Conservation (phyloP, 2,113 vertebrate species). For the Rhinopithecus roxellana region DNA sequence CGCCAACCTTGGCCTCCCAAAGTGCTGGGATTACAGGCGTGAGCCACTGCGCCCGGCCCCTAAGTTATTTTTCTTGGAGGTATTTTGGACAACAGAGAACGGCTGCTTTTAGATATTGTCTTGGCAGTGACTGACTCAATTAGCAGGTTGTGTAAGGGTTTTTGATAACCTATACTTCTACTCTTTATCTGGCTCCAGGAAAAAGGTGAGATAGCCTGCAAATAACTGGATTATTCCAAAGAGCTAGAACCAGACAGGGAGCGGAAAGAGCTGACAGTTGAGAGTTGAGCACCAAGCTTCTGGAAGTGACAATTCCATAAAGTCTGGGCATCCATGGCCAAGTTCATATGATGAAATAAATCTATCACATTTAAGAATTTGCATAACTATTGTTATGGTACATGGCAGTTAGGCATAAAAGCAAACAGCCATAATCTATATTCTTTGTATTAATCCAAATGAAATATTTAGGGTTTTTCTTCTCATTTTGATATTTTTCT, state of each 20-base stretch:
- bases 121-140: not conserved
- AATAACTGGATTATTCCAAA: constrained; percentile 28
- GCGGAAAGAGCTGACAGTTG: constrained; percentile 31
- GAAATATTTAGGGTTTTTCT: not conserved
- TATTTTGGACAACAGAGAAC: not conserved
- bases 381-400: not conserved
- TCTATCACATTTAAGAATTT: constrained; percentile 3
- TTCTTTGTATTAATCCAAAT: constrained; percentile 14
- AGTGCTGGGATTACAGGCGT: too few species aligned
- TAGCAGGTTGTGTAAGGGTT: not conserved
- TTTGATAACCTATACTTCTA: not conserved
- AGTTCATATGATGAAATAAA: constrained; percentile 20
- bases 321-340: not conserved
- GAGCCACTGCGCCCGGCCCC: too few species aligned
- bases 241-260: not conserved
- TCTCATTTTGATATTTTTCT: not conserved
- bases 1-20: too few species aligned
- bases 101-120: not conserved
- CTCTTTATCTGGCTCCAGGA: not conserved
- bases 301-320: not conserved
- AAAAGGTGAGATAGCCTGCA: constrained; percentile 2
- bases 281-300: not conserved
- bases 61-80: not conserved
- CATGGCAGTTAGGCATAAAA: not conserved
- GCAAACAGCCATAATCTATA: not conserved